These are phyloP conservation scores for Eurytoma adleriae DNA, from an alignment of 2,888 invertebrate species.

Conservation along the genomic window DNA sequence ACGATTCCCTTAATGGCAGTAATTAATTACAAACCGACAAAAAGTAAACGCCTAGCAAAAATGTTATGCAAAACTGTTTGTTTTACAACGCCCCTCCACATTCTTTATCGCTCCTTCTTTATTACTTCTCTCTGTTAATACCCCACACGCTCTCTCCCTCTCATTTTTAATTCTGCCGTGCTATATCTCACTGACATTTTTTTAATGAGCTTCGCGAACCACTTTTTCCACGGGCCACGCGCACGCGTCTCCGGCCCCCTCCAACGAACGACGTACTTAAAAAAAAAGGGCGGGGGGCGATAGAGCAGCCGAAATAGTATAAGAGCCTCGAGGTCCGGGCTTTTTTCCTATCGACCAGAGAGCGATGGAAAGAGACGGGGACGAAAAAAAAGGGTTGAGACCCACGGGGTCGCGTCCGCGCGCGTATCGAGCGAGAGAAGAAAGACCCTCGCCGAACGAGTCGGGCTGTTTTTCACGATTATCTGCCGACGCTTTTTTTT, in stretches of 20 bases:
- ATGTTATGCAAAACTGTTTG: neutral
- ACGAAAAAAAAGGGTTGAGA: constrained; percentile 35
- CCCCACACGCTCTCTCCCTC: constrained; percentile 8
- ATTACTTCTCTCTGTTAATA: constrained; percentile 34
- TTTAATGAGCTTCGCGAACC: constrained; percentile 61
- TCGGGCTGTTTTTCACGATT: constrained; percentile 34
- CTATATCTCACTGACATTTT: constrained; percentile 57
- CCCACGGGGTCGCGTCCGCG: neutral
- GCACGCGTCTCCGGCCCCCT: constrained; percentile 2
- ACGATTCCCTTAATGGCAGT: no score
- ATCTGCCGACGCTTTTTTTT: neutral
- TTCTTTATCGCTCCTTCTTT: neutral
- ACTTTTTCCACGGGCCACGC: constrained; percentile 37
- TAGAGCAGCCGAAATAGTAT: neutral
- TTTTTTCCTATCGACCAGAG: constrained; percentile 14
- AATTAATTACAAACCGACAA: no score
- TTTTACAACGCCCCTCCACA: constrained; percentile 7
- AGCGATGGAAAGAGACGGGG: constrained; percentile 3
- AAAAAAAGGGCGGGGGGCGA: neutral
- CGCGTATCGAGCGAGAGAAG: neutral
- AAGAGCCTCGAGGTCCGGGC: constrained; percentile 1
- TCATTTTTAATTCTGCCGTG: constrained; percentile 33
- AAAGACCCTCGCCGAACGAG: constrained; percentile 7
- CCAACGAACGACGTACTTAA: neutral
- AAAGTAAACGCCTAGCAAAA: no score